These are phyloP conservation scores for Edolisoma coerulescens DNA, from an alignment of 2,113 vertebrate species.

Conservation along the genomic window DNA sequence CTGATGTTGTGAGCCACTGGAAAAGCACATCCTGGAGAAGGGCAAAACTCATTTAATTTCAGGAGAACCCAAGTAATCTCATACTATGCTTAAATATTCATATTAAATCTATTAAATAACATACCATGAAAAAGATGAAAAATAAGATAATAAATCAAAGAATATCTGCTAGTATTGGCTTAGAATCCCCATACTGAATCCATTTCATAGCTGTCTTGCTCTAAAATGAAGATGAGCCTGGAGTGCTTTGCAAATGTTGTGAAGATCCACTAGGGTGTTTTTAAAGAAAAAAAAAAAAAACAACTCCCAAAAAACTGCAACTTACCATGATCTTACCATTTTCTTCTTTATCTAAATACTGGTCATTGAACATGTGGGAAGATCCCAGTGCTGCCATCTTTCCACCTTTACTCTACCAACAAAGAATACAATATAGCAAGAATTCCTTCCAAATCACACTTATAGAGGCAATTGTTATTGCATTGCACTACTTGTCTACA, in stretches of 20 bases:
- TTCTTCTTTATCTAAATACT: conserved; percentile 97
- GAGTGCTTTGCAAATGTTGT: background rate
- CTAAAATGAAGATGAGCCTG: background rate
- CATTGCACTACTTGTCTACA: background rate
- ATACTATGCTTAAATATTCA: background rate
- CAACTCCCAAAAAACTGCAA: background rate
- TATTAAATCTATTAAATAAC: background rate
- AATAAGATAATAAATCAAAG: background rate
- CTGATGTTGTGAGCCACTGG: conserved; percentile 92
- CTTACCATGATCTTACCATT: conserved; percentile 93
- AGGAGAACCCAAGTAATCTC: background rate
- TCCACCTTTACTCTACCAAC: conserved; percentile 79
- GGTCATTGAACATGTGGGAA: conserved; percentile 95
- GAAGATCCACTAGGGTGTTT: background rate
- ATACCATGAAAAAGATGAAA: background rate
- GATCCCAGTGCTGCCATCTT: conserved; percentile 92
- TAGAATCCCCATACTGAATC: background rate
- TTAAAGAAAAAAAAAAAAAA: background rate
- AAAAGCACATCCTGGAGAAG: conserved; percentile 88
- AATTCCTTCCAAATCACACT: background rate
- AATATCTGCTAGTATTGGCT: background rate
- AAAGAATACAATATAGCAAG: background rate
- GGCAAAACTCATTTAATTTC: background rate
- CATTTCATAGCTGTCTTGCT: background rate
- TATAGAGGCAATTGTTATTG: background rate